These are phyloP conservation scores for Baryphthengus martii DNA, from an alignment of 2,113 vertebrate species.

Conservation along the genomic window DNA sequence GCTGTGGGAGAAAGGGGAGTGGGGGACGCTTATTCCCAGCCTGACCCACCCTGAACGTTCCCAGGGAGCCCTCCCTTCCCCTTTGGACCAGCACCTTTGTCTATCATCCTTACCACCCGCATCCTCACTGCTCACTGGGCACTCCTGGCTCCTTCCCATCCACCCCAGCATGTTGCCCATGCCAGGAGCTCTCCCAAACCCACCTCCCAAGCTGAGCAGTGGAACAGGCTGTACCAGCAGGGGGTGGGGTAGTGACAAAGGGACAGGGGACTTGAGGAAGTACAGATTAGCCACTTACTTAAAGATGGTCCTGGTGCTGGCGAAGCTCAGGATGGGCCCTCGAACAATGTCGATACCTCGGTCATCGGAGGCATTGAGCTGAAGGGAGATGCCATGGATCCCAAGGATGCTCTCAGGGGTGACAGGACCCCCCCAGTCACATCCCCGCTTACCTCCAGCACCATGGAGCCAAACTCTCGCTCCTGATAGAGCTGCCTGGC, in stretches of 20 bases:
- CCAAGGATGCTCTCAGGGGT: accelerated
- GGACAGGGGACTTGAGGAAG: neutral
- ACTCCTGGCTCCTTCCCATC: neutral
- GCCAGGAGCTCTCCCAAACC: neutral
- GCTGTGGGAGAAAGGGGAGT: neutral
- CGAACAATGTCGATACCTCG: slow-evolving; percentile 91
- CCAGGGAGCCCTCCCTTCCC: neutral
- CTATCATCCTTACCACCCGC: neutral
- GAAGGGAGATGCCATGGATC: accelerated
- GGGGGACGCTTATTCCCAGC: neutral
- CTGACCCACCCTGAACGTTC: accelerated
- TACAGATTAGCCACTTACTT: slow-evolving; percentile 76
- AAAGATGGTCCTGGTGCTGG: slow-evolving; percentile 97
- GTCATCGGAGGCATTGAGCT: slow-evolving; percentile 97
- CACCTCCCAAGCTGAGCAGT: accelerated
- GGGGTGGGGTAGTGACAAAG: too few relatives aligned
- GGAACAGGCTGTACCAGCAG: neutral
- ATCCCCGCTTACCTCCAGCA: slow-evolving; percentile 83
- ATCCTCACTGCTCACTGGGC: neutral
- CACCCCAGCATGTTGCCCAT: accelerated
- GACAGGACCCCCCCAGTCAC: neutral
- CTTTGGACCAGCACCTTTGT: neutral
- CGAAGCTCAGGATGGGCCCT: slow-evolving; percentile 92
- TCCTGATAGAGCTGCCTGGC: slow-evolving; percentile 90
- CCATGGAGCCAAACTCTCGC: slow-evolving; percentile 93